These are phyloP conservation scores for Perdita meconis DNA, from an alignment of 2,888 invertebrate species.

Conservation along the genomic window DNA sequence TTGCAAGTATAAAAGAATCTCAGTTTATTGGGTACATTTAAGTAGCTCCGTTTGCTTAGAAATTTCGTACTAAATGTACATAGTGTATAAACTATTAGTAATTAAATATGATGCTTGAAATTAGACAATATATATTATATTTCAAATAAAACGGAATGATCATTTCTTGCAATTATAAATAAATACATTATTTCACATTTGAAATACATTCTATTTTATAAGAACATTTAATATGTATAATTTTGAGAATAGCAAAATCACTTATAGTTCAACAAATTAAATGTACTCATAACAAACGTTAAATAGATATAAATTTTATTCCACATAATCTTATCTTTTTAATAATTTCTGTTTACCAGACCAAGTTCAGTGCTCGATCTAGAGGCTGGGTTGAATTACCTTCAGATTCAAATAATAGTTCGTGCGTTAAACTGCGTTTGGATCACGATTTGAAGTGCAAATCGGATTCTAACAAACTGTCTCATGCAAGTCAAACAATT, in stretches of 20 bases:
- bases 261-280: slow-evolving; percentile 26
- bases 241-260: slow-evolving; percentile 6
- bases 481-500: slow-evolving; percentile 73
- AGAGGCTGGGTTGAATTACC: slow-evolving; percentile 92
- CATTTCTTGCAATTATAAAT: too few relatives aligned
- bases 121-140: not conserved
- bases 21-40: not conserved
- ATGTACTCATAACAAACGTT: slow-evolving; percentile 16
- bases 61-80: not conserved
- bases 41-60: not conserved
- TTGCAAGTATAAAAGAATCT: too few relatives aligned
- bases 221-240: not conserved
- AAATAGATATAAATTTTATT: slow-evolving; percentile 3
- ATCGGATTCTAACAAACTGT: slow-evolving; percentile 75
- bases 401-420: slow-evolving; percentile 85
- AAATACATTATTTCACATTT: too few relatives aligned
- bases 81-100: not conserved
- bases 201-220: slow-evolving; percentile 2
- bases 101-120: not conserved
- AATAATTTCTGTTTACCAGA: slow-evolving; percentile 85
- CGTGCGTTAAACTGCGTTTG: slow-evolving; percentile 87
- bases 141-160: too few relatives aligned
- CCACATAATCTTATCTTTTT: slow-evolving; percentile 30
- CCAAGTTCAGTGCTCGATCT: slow-evolving; percentile 92
- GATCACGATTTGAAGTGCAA: slow-evolving; percentile 86